Percentiles rank a stretch among this genome's conserved stretches.
Evolutionary conservation across 2,797 vertebrate genomes (phyloP).

Genomic region (Champsocephalus gunnari): DNA sequence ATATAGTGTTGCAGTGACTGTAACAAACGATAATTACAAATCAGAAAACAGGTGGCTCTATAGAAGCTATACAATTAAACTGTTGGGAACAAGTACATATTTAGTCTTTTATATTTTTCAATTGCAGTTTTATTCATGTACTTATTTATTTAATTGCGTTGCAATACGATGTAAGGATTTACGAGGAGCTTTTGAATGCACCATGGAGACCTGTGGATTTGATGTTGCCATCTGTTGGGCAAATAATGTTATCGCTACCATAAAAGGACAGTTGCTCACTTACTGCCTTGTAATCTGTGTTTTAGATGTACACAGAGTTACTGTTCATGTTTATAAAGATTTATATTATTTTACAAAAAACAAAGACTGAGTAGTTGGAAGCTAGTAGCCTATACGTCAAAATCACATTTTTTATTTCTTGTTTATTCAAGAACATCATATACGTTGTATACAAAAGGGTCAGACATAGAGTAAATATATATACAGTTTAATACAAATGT

Average conservation of each 20-base stretch:
- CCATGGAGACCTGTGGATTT: background rate
- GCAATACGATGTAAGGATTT: accelerated
- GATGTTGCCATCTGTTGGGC: constrained; percentile 41
- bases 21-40: background rate
- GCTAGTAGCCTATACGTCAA: background rate
- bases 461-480: too few species aligned
- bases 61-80: background rate
- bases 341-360: background rate
- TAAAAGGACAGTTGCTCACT: accelerated
- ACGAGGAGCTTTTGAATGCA: constrained; percentile 8
- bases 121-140: background rate
- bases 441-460: too few species aligned
- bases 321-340: background rate
- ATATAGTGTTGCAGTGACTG: background rate
- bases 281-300: accelerated
- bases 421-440: too few species aligned
- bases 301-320: background rate
- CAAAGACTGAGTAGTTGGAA: background rate
- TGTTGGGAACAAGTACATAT: background rate
- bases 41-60: background rate
- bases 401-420: too few species aligned
- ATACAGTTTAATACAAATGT: too few species aligned
- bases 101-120: accelerated
- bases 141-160: background rate
- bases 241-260: background rate